A percentile compares a stretch with the other conserved stretches of the same genome.
These are phyloP conservation scores for Abscondita cerata DNA, from an alignment of 2,888 invertebrate species.

Conservation along the genomic window DNA sequence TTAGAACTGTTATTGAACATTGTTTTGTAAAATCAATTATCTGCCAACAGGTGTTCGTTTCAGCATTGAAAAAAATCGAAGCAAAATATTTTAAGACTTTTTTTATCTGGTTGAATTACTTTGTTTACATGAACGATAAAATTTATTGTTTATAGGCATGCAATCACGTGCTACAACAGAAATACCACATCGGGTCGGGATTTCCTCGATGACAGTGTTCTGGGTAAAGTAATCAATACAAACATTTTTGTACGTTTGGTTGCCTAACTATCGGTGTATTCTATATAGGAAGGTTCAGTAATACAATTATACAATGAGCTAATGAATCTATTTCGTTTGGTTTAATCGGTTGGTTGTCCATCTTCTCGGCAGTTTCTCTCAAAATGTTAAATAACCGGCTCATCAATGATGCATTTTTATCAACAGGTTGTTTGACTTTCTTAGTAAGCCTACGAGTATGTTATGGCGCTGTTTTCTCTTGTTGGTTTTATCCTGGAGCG, in stretches of 20 bases:
- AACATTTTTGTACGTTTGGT: not conserved
- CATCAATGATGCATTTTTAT: not conserved
- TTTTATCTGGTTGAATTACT: not conserved
- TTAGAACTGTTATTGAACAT: conserved; percentile 1
- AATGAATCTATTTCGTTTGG: conserved; percentile 1
- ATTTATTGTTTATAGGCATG: not conserved
- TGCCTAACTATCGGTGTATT: no score
- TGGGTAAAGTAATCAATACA: not conserved
- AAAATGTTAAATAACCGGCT: not conserved
- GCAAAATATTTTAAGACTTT: not conserved
- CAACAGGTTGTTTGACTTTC: not conserved
- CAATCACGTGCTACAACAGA: not conserved
- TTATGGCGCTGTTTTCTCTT: not conserved
- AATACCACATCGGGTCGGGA: not conserved
- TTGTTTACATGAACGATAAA: not conserved
- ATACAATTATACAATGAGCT: no score
- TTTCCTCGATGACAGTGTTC: no score
- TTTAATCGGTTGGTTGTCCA: conserved; percentile 1
- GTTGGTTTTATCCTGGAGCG: not conserved
- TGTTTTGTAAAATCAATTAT: not conserved
- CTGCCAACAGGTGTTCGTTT: not conserved
- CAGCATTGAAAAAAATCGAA: not conserved
- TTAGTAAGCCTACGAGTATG: not conserved
- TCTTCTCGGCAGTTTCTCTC: not conserved
- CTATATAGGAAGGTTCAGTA: no score